phyloP scores from a whole-genome alignment of 2,888 invertebrate species.

The Strigamia maritima region DNA sequence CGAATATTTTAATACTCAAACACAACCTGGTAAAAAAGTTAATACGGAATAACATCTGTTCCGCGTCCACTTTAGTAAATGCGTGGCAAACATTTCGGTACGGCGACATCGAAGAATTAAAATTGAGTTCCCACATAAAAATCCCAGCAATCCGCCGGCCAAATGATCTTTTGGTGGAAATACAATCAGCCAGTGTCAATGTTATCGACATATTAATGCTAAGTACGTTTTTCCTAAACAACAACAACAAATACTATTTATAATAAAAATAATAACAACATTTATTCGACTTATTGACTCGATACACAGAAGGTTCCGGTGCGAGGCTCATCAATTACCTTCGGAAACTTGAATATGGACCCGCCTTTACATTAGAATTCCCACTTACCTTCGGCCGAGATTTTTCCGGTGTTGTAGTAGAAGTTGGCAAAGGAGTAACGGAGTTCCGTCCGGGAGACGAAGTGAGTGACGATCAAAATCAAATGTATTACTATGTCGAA shows the following conservation, averaged over 20 bases:
- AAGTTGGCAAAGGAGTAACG: no score
- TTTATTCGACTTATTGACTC: no score
- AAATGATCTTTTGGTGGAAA: conserved; percentile 73
- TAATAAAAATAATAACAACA: no score
- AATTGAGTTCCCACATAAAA: conserved; percentile 61
- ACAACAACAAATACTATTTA: no score
- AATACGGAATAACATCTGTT: neutral
- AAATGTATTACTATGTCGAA: no score
- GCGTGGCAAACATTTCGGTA: conserved; percentile 83
- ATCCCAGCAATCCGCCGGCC: conserved; percentile 69
- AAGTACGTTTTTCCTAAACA: conserved; percentile 56
- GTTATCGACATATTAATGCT: conserved; percentile 85
- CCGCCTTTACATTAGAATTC: conserved; percentile 61
- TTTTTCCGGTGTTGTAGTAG: no score
- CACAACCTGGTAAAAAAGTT: neutral
- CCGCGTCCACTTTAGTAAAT: conserved; percentile 55
- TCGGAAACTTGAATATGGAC: conserved; percentile 52
- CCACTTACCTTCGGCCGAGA: conserved; percentile 84
- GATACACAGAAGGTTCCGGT: conserved; percentile 82
- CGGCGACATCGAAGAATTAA: conserved; percentile 65
- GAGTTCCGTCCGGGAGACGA: no score
- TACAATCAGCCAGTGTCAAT: conserved; percentile 83
- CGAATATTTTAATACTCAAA: neutral
- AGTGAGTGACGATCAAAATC: no score
- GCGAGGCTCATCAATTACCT: conserved; percentile 64